phyloP scores from a whole-genome alignment of 1,140 invertebrate genomes.

The Zelostemma sp. region DNA sequence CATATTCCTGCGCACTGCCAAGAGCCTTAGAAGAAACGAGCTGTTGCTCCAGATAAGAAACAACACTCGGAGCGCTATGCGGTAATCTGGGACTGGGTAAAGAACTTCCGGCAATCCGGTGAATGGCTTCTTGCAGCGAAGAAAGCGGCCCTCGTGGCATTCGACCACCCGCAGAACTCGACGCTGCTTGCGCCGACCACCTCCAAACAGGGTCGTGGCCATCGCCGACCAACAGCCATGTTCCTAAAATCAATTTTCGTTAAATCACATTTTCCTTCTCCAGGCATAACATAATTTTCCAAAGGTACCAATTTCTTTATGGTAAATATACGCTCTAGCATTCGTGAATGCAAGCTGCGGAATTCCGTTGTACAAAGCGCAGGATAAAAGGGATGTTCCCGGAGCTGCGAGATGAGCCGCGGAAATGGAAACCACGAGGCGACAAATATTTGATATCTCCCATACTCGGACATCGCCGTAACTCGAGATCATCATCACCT shows the following conservation, averaged over 20 bases:
- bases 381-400: slow-evolving; percentile 59
- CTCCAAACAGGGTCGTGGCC: slow-evolving; percentile 69
- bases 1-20: slow-evolving; percentile 80
- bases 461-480: slow-evolving; percentile 66
- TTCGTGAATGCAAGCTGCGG: slow-evolving; percentile 66
- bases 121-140: slow-evolving; percentile 61
- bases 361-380: slow-evolving; percentile 65
- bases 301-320: slow-evolving; percentile 65
- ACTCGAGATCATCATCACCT: slow-evolving; percentile 67
- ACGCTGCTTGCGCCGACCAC: slow-evolving; percentile 62
- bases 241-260: slow-evolving; percentile 42
- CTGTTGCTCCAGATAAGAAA: slow-evolving; percentile 85
- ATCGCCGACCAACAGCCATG: slow-evolving; percentile 70
- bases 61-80: slow-evolving; percentile 61
- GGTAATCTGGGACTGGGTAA: slow-evolving; percentile 59
- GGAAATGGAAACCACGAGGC: slow-evolving; percentile 63
- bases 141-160: slow-evolving; percentile 60
- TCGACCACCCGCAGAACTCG: slow-evolving; percentile 52
- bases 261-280: too few relatives aligned
- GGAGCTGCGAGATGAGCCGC: slow-evolving; percentile 63
- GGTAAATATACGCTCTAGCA: slow-evolving; percentile 65
- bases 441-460: slow-evolving; percentile 63
- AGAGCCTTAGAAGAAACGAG: slow-evolving; percentile 78
- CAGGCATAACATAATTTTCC: too few relatives aligned
- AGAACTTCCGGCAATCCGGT: slow-evolving; percentile 55